Percentiles rank a stretch among this genome's conserved stretches.
Evolutionary conservation across 2,113 vertebrate species (phyloP).

Genomic region (Nesogale talazaci): DNA sequence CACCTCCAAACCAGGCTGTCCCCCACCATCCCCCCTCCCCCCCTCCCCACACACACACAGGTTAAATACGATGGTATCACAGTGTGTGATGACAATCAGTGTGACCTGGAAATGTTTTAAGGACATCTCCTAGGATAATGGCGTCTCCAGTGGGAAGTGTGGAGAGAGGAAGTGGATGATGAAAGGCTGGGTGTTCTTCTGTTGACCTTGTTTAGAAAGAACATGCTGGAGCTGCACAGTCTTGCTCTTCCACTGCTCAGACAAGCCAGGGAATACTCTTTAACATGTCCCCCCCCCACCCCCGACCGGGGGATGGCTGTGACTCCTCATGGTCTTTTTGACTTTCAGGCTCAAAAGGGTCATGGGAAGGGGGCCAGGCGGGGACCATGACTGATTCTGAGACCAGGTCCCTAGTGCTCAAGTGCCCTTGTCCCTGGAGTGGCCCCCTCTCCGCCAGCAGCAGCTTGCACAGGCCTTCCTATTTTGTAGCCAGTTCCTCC

Average conservation of each 20-base stretch:
- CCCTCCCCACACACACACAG: too few species aligned
- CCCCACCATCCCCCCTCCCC: too few species aligned
- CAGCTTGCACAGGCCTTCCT: background rate
- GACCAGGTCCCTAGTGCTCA: too few species aligned
- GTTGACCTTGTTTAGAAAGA: background rate
- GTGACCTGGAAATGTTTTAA: background rate
- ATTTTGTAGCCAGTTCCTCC: background rate
- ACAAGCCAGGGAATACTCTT: background rate
- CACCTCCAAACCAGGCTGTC: background rate
- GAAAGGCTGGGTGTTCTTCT: background rate
- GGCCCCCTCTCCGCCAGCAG: background rate
- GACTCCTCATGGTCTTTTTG: background rate
- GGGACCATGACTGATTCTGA: background rate
- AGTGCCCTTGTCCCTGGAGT: background rate
- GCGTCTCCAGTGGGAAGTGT: background rate
- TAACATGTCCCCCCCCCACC: background rate
- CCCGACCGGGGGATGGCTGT: background rate
- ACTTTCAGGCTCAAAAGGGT: background rate
- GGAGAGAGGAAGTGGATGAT: background rate
- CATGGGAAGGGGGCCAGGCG: background rate
- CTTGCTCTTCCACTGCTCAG: background rate
- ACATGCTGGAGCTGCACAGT: too few species aligned
- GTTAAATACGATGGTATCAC: background rate
- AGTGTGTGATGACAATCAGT: background rate
- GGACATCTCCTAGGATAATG: too few species aligned